Conservation (phyloP, 2,113 vertebrate species). For the Panurus biarmicus region DNA sequence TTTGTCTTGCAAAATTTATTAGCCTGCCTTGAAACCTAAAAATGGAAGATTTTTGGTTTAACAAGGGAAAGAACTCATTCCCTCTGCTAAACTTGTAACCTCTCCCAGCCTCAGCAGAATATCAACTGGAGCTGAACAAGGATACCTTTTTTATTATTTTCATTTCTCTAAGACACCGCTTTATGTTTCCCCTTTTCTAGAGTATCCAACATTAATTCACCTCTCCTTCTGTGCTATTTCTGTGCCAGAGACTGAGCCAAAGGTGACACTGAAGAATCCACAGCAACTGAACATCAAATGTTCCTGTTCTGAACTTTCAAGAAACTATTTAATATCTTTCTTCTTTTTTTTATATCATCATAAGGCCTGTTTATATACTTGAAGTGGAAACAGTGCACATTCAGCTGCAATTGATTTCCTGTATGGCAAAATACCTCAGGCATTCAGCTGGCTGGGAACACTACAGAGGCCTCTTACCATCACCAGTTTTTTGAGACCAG, state of each 20-base stretch:
- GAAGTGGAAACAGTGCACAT: slow-evolving; percentile 41
- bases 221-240: neutral
- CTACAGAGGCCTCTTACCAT: slow-evolving; percentile 26
- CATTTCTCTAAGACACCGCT: neutral
- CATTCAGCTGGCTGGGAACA: slow-evolving; percentile 63
- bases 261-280: neutral
- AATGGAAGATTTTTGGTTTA: neutral
- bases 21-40: neutral
- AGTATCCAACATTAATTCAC: neutral
- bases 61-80: neutral
- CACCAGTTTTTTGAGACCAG: slow-evolving; percentile 11
- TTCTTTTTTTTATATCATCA: neutral
- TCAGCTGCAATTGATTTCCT: slow-evolving; percentile 73
- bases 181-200: neutral
- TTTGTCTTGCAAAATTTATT: neutral
- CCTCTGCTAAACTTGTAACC: neutral
- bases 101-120: neutral
- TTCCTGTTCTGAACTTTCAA: neutral
- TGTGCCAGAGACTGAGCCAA: neutral
- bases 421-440: slow-evolving; percentile 60
- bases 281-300: neutral
- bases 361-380: slow-evolving; percentile 45
- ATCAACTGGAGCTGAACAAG: neutral
- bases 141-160: neutral
- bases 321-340: neutral